Base-by-base conservation (phyloP, 2,113 vertebrate genomes). In the Meleagris gallopavo region DNA sequence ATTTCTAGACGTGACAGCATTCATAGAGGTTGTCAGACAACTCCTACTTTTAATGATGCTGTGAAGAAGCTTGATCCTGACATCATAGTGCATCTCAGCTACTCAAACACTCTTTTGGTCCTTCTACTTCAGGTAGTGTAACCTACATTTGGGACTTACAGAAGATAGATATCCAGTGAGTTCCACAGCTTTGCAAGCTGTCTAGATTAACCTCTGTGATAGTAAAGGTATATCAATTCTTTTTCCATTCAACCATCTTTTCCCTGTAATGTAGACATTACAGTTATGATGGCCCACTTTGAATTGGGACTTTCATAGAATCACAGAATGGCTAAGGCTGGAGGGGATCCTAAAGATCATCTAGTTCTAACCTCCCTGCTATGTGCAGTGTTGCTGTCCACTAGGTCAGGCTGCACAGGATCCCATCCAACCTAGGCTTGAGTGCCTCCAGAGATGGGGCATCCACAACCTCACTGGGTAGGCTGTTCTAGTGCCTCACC, bases 61-160 rank as follows among this genome's bases (percentile, higher is more conserved):
- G 1, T 0, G 1, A 22, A 61, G 67, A 55, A 86, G 32, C 7
- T 46, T 24, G 50, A 21, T 32, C 29, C 46, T 45, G 29, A 27
- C 36, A 46, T 43, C 10, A 9, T 15, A 50, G 48, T 50, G 48
- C 22, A 50, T 22, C 22, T 24, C 22, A 50, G 48, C 45, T 7
- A 5, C 25, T 52, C 36, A 83, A 77, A 29, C 41, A 32, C 29
- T 73, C 7, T 29, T 73, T 14, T 11, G 36, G 10, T 89, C 29
- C 21, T 73, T 30, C 29, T 48, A 6, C 10, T 64, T 67, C 41
- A 58, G 36, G 13, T 16, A 36, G 12, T 25, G 5, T 15, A 18
- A 64, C 36, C 72, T 74, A 2, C 1, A 0, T 9, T 50, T 74
- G 41, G 27, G 15, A 19, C 21, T 24, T 45, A 1, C 1, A 11